phyloP scores from a whole-genome alignment of 1,140 invertebrate genomes.

The Trachelipus rathkii region DNA sequence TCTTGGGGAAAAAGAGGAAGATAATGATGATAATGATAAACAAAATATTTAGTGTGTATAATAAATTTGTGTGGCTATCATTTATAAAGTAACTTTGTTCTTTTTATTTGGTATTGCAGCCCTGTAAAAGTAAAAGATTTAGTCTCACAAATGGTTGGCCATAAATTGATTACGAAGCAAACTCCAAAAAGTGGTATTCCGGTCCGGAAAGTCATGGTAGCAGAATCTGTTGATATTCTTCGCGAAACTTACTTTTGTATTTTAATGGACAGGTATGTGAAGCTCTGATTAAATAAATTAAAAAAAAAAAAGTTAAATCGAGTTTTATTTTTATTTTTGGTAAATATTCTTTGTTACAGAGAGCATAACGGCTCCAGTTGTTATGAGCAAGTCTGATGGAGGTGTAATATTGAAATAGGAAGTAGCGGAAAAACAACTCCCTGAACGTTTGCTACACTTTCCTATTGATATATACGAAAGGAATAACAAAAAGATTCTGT shows the following conservation, averaged over 20 bases:
- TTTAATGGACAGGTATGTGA: constrained; percentile 74
- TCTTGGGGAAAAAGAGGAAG: too few relatives aligned
- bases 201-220: constrained; percentile 96
- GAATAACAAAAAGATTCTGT: constrained; percentile 69
- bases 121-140: constrained; percentile 56
- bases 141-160: constrained; percentile 84
- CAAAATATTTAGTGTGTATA: too few relatives aligned
- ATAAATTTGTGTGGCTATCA: too few relatives aligned
- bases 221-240: constrained; percentile 92
- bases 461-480: constrained; percentile 81
- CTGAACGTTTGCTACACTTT: constrained; percentile 81
- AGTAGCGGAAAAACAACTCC: constrained; percentile 91
- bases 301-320: too few relatives aligned
- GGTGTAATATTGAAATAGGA: constrained; percentile 97
- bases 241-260: constrained; percentile 97
- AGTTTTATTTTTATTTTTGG: too few relatives aligned
- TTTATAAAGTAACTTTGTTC: not conserved
- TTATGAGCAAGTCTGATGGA: constrained; percentile 87
- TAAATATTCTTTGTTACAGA: too few relatives aligned
- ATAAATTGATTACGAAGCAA: constrained; percentile 92
- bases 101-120: constrained; percentile 23
- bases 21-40: too few relatives aligned
- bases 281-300: too few relatives aligned
- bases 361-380: constrained; percentile 69
- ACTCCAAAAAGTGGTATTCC: constrained; percentile 87